Evolutionary conservation across 2,888 invertebrate species (phyloP), one percentile per base, ranked within the genome.

Genomic region (Tridacna gigas): DNA sequence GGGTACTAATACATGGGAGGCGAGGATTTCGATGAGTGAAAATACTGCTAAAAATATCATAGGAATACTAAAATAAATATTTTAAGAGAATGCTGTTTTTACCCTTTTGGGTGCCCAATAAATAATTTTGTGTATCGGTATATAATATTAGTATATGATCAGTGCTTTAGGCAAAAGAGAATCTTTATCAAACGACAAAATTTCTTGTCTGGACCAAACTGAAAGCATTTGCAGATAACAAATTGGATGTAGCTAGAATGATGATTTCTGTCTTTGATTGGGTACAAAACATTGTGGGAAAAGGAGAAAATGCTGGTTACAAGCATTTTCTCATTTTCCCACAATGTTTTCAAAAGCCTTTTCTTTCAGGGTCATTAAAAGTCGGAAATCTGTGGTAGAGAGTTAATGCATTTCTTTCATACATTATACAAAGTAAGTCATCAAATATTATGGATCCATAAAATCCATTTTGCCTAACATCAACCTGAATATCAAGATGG

Each of bases 1-100:
- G 91, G 98, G 97, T 74, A 98, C 97, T 90, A 97, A 98, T 0
- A 98, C 98, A 0, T 90, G 96, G 13, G 96, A 96, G 84, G 97
- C 98, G 0, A 96, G 98, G 87, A 96, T 95, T 75, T 96, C 96
- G 51, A 98, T 98, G 98, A 96, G 97, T 0, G 95, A 96, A 28
- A 95, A 97, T 51, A 96, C 97, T 0, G 97, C 97, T 0, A 96
- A 96, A 93, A 98, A 98, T 94, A 96, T 98, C 74, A 94, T 97
- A 51, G 96, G 96, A 88, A 97, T 96, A 0, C 95, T 98, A 63
- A 96, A 96, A n/a, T 37, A 37, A 37, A 7, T 37, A n/a, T 37
- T 37, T 37, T 37, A 37, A 4, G 37, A 37, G 7, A 37, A 37
- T 37, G 37, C 37, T 37, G 3, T 37, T n/a, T 37, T 37, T 37